Evolutionary conservation across 2,797 vertebrate genomes (phyloP).

Genomic region (Potorous gilbertii): DNA sequence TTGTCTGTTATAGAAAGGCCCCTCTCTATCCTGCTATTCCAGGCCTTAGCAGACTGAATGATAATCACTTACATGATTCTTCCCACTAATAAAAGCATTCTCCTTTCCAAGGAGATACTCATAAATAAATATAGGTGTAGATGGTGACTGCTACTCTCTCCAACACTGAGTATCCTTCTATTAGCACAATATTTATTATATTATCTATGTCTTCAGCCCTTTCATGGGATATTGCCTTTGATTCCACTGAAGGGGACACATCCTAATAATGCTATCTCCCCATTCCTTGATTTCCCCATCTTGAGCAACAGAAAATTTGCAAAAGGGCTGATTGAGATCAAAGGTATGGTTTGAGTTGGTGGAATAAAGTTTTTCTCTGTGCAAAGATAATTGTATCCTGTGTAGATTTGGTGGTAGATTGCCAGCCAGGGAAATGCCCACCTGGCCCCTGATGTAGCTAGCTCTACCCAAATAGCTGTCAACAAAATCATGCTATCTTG

Average conservation of each 20-base stretch:
- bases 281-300: neutral
- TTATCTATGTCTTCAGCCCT: neutral
- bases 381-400: neutral
- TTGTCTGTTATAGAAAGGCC: neutral
- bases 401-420: neutral
- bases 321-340: neutral
- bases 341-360: neutral
- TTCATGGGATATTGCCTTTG: neutral
- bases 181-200: neutral
- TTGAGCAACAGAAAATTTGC: neutral
- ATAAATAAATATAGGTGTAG: neutral
- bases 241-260: neutral
- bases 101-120: neutral
- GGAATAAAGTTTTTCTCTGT: neutral
- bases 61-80: neutral
- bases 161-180: neutral
- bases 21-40: neutral
- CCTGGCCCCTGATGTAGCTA: neutral
- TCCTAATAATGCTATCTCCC: neutral
- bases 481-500: neutral
- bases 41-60: neutral
- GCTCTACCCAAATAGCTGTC: conserved; percentile 3
- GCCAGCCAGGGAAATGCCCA: neutral
- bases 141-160: neutral
- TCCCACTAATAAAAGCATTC: neutral